Evolutionary conservation across 2,888 invertebrate species (phyloP).

Genomic region (Thereva unica): DNA sequence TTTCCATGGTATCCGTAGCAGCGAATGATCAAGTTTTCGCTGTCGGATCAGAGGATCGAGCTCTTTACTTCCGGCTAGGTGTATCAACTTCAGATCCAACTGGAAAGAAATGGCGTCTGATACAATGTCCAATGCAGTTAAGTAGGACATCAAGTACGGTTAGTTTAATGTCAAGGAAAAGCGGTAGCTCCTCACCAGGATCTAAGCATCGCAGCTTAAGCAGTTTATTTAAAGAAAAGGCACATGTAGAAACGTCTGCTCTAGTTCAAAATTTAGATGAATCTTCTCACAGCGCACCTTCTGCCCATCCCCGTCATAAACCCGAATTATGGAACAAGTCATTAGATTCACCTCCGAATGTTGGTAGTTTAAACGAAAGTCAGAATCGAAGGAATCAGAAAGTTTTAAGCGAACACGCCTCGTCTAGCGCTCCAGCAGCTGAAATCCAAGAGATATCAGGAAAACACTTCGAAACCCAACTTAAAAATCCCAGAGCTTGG

Average conservation of each 20-base stretch:
- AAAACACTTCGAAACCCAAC: slow-evolving; percentile 71
- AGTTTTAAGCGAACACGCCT: slow-evolving; percentile 47
- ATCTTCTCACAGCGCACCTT: slow-evolving; percentile 73
- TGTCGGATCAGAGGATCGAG: slow-evolving; percentile 79
- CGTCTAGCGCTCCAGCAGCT: slow-evolving; percentile 53
- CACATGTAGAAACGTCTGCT: slow-evolving; percentile 56
- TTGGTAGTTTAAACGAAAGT: slow-evolving; percentile 55
- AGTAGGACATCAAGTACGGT: slow-evolving; percentile 82
- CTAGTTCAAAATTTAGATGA: slow-evolving; percentile 63
- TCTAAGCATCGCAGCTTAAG: slow-evolving; percentile 73
- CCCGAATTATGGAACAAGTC: slow-evolving; percentile 58
- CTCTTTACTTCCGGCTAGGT: slow-evolving; percentile 79
- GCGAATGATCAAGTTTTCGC: slow-evolving; percentile 89
- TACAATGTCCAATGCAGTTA: slow-evolving; percentile 80
- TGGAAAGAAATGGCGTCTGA: slow-evolving; percentile 83
- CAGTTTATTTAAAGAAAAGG: slow-evolving; percentile 59
- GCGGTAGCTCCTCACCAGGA: slow-evolving; percentile 60
- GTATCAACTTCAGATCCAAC: slow-evolving; percentile 75
- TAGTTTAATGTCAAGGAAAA: slow-evolving; percentile 65
- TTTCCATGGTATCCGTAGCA: slow-evolving; percentile 82
- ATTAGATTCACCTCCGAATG: slow-evolving; percentile 54
- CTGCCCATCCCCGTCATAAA: slow-evolving; percentile 58
- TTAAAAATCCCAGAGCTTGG: slow-evolving; percentile 84
- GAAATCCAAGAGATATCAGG: slow-evolving; percentile 63
- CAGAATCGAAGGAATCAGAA: slow-evolving; percentile 44